Evolutionary conservation across 2,888 invertebrate species (phyloP).

Genomic region (Ormyrus thymus): DNA sequence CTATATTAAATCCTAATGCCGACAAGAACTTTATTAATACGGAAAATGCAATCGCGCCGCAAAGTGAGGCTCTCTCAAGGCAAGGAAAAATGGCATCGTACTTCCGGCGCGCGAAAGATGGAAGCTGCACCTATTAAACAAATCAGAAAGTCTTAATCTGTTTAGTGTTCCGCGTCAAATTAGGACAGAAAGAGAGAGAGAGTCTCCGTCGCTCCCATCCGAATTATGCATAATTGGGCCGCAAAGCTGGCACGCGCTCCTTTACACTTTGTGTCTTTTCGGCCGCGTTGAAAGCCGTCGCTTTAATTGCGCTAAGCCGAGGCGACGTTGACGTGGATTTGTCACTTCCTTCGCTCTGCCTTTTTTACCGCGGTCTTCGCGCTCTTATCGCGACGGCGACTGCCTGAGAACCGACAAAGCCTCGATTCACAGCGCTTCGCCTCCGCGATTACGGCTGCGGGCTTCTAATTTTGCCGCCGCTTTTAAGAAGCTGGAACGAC

Average conservation of each 20-base stretch:
- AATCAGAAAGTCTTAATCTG: constrained; percentile 36
- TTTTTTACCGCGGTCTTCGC: not conserved
- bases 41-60: constrained; percentile 25
- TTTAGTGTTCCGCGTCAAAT: constrained; percentile 27
- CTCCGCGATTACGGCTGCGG: too few relatives aligned
- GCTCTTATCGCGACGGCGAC: too few relatives aligned
- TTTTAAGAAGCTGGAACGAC: too few relatives aligned
- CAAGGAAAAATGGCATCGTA: constrained; percentile 12
- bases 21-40: constrained; percentile 18
- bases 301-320: not conserved
- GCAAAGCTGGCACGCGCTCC: not conserved
- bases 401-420: too few relatives aligned
- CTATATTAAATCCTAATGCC: not conserved
- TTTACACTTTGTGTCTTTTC: constrained; percentile 3
- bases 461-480: too few relatives aligned
- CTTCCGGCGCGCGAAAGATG: constrained; percentile 21
- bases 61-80: too few relatives aligned
- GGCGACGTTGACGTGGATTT: not conserved
- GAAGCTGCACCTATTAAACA: constrained; percentile 34
- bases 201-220: not conserved
- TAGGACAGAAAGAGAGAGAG: constrained; percentile 21
- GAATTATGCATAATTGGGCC: constrained; percentile 36
- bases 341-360: not conserved
- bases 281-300: not conserved
- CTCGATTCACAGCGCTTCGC: too few relatives aligned